These are phyloP conservation scores for Lophotis ruficrista DNA, from an alignment of 2,113 vertebrate genomes.

Conservation along the genomic window DNA sequence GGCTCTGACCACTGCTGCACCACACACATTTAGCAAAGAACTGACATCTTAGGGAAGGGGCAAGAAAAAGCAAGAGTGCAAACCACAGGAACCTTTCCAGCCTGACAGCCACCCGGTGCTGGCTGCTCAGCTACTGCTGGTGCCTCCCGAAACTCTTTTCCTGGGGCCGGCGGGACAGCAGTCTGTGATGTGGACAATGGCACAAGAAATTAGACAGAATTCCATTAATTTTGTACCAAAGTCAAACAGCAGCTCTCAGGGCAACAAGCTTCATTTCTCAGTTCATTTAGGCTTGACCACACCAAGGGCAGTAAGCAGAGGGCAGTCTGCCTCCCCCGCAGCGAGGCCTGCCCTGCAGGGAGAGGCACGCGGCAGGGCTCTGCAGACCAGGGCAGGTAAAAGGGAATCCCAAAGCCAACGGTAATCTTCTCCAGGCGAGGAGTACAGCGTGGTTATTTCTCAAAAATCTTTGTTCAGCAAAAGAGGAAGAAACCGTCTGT, in stretches of 20 bases:
- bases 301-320: neutral
- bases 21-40: neutral
- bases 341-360: neutral
- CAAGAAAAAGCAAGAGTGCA: neutral
- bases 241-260: neutral
- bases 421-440: neutral
- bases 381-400: neutral
- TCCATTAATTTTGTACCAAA: neutral
- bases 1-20: neutral
- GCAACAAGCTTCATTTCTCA: neutral
- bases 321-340: neutral
- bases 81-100: neutral
- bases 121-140: fast-evolving
- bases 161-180: neutral
- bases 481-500: neutral
- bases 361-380: fast-evolving
- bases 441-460: neutral
- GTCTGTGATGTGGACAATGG: neutral
- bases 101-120: neutral
- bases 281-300: neutral
- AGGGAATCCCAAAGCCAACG: neutral
- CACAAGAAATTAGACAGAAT: neutral
- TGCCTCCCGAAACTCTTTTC: neutral
- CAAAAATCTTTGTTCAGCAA: neutral
- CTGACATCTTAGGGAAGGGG: neutral